Conservation (phyloP, 1,140 invertebrate species). For the Bicyclus anynana region DNA sequence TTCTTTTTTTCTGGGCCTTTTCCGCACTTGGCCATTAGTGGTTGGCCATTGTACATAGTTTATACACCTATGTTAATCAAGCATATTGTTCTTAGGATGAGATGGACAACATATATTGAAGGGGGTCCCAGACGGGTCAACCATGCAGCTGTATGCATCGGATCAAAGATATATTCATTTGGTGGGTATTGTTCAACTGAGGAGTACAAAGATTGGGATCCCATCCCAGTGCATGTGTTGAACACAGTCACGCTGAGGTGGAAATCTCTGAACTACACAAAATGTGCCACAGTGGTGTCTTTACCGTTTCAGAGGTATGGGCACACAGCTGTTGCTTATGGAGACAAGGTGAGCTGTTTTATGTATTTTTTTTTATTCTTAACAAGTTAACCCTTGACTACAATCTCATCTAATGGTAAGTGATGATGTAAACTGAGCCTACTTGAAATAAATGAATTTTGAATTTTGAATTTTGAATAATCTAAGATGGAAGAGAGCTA, state of each 20-base stretch:
- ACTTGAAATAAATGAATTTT: no score
- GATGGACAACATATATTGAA: slow-evolving; percentile 89
- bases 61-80: not conserved
- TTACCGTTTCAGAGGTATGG: slow-evolving; percentile 83
- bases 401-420: no score
- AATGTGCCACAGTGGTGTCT: slow-evolving; percentile 28
- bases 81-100: slow-evolving; percentile 37
- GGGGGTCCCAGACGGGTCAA: slow-evolving; percentile 90
- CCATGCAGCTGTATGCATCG: slow-evolving; percentile 92
- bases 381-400: no score
- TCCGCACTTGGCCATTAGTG: no score
- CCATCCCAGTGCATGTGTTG: slow-evolving; percentile 93
- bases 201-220: slow-evolving; percentile 84
- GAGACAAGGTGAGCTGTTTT: slow-evolving; percentile 78
- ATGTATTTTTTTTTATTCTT: no score
- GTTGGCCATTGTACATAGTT: no score
- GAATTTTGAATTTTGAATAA: no score
- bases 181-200: slow-evolving; percentile 90
- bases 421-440: no score
- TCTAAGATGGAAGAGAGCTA: no score
- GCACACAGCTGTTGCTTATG: slow-evolving; percentile 90
- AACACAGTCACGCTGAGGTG: slow-evolving; percentile 84
- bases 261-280: slow-evolving; percentile 60
- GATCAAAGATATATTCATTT: slow-evolving; percentile 91
- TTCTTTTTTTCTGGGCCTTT: no score